Base-by-base conservation (phyloP, 2,797 vertebrate genomes). In the Anabas testudineus region DNA sequence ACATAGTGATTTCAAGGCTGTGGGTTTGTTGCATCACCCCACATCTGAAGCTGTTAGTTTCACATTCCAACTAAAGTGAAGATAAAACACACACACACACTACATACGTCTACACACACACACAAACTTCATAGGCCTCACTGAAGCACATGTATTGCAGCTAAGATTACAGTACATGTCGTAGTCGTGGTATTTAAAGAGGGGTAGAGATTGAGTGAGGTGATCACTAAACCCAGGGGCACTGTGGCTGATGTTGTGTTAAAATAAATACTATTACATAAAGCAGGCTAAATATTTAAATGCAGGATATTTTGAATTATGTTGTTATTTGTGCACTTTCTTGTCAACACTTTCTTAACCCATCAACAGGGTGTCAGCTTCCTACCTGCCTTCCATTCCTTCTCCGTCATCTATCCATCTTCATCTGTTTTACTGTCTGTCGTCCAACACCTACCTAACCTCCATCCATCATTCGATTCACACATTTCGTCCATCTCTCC, bases 21-120 rank as follows among this genome's bases (percentile, higher is more conserved):
- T 30, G 55, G 60, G 42, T 55, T 62, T 78, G 71, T 84, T 86
- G 71, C 81, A 58, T 83, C 66, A 84, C 12, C 36, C 22, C 21
- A 49, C 37, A 71, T 74, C 51, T 68, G 75, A 70, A 68, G 58
- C 30, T 54, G 59, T 64, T 79, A 45, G 74, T 67, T 61, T 51
- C 43, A 66, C 41, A 69, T 70, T 65, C 46, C 42, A 62, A 60
- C 16, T 68, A 39, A 66, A 74, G 45, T 46, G 22, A 51, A 67
- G 68, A 75, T 71, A 63, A 74, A 74, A 36, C 48, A 14, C 12
- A 3, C 45, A 43, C 21, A 48, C 41, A 60, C 24, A 24, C n/a
- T n/a, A n/a, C n/a, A n/a, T n/a, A n/a, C n/a, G n/a, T n/a, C n/a
- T n/a, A n/a, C 24, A 5, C 5, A 30, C 28, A 30, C 37, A 51